These are phyloP conservation scores for Macrophya alboannulata DNA, from an alignment of 2,888 invertebrate species.

Conservation along the genomic window DNA sequence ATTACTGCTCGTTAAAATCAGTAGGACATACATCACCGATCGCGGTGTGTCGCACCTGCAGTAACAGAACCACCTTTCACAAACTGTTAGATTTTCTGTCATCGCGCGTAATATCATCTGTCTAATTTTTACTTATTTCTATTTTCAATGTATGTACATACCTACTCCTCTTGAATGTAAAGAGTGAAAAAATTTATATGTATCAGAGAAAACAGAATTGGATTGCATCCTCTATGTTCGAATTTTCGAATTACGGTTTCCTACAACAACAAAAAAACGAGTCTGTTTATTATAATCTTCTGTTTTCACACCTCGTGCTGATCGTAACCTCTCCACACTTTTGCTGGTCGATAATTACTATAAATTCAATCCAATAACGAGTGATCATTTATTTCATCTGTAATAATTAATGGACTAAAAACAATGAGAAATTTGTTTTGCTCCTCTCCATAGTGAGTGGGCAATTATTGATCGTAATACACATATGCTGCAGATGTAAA, in stretches of 20 bases:
- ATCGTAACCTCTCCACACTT: neutral
- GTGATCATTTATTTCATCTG: neutral
- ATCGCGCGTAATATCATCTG: neutral
- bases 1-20: neutral
- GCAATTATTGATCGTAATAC: neutral
- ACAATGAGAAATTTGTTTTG: neutral
- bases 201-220: neutral
- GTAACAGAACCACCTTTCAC: constrained; percentile 17
- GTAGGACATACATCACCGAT: neutral
- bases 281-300: neutral
- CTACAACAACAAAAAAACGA: neutral
- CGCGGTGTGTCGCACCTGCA: neutral
- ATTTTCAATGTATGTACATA: too few species aligned
- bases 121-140: neutral
- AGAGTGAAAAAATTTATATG: neutral
- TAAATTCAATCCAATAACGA: neutral
- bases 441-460: neutral
- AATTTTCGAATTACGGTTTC: neutral
- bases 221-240: neutral
- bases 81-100: neutral
- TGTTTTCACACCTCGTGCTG: neutral
- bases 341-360: neutral
- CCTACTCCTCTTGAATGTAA: neutral
- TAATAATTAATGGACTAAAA: neutral
- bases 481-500: neutral